Base-by-base conservation (phyloP, 2,888 invertebrate genomes). In the Apantesis nais region DNA sequence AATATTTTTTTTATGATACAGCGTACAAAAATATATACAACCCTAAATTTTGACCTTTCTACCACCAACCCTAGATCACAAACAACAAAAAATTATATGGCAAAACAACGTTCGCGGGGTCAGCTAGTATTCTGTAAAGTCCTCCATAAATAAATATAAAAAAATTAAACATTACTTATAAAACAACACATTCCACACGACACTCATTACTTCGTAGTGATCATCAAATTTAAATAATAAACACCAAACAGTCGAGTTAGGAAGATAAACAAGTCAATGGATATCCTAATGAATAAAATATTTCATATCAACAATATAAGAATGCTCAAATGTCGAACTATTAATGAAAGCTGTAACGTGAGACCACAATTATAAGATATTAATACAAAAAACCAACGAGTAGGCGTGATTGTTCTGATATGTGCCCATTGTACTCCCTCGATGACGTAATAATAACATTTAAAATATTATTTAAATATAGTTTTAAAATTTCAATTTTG, bases 291-390 rank as follows among this genome's bases (percentile, higher is more conserved):
- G 75, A 67, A 62, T 77, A 69, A 72, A 70, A 80, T 82, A 72
- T 82, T 74, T 81, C 70, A 77, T 66, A 77, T 82, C 75, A 80
- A 76, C 73, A 73, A 77, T 75, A 73, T 77, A 67, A 71, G 41
- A 72, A 74, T 78, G 74, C 67, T 67, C 66, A 77, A 63, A 74
- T 74, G 64, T 74, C 65, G 64, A 83, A 88, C 89, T 89, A 90
- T 90, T 90, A 90, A 90, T 87, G 86, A 86, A 80, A 83, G 82
- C 73, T 82, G 86, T 86, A 86, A 87, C 81, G 79, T 82, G 81
- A 85, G 80, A 84, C 84, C 83, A 85, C 88, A 89, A 91, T 90
- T 91, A 90, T 88, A 86, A 82, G 78, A 83, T 86, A 90, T 90
- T 90, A 90, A 89, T 90, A 89, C 83, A 87, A 88, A 86, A 89